Conservation (phyloP, 2,797 vertebrate genomes). For the Limosa lapponica region DNA sequence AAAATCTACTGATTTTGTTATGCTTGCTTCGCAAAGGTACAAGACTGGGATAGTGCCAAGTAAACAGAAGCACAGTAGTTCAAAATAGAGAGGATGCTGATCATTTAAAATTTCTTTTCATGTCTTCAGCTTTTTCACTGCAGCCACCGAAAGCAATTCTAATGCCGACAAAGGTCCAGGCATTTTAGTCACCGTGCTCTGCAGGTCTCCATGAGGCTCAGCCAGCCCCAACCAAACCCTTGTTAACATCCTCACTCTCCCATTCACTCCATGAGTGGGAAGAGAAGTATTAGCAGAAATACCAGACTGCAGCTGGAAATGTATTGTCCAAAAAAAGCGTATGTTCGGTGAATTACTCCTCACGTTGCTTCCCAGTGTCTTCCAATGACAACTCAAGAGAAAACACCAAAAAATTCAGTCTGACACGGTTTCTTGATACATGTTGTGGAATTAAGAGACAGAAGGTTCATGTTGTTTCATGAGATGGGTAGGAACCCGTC, state of each 20-base stretch:
- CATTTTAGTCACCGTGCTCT: fast-evolving
- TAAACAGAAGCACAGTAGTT: not conserved
- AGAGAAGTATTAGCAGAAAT: not conserved
- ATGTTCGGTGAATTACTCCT: not conserved
- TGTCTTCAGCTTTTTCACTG: not conserved
- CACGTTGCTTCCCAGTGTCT: not conserved
- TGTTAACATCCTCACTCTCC: not conserved
- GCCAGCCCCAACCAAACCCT: not conserved
- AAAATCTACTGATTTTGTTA: not conserved
- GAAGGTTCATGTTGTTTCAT: not conserved
- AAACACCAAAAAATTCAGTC: not conserved
- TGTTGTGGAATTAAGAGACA: not conserved
- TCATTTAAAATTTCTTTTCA: not conserved
- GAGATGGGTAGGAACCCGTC: not conserved
- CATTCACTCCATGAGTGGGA: not conserved
- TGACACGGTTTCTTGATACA: not conserved
- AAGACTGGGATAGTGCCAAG: fast-evolving
- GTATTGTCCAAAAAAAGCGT: fast-evolving
- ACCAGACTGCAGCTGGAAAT: not conserved
- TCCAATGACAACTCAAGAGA: not conserved
- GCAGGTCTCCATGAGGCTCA: not conserved
- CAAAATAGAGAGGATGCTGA: not conserved
- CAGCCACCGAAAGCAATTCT: not conserved
- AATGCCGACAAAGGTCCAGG: not conserved
- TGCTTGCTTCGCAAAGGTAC: not conserved